Conservation (phyloP, 64 coral and sea anemone species). For the Pocillopora damicornis region DNA sequence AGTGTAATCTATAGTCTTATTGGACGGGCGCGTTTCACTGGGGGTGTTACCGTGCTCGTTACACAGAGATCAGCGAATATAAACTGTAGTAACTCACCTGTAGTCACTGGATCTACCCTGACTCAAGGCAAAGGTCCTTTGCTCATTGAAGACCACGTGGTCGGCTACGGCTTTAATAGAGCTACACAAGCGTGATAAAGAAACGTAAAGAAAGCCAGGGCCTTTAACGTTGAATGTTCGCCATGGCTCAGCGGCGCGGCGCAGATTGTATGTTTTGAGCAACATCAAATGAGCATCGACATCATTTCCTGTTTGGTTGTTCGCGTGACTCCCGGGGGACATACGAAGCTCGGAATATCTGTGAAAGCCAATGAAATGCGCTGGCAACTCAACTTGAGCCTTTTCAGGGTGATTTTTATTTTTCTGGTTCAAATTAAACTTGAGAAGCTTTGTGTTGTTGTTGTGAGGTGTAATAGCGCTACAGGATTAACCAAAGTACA, state of each 20-base stretch:
- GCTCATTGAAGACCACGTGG: constrained; percentile 26
- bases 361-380: constrained; percentile 42
- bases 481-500: constrained; percentile 10
- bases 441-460: not conserved
- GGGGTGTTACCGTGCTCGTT: constrained; percentile 15
- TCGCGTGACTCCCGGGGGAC: constrained; percentile 50
- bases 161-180: not conserved
- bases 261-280: constrained; percentile 17
- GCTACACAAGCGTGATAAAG: not conserved
- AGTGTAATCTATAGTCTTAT: not conserved
- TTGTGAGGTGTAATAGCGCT: constrained; percentile 3
- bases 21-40: not conserved
- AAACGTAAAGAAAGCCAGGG: not conserved
- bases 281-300: constrained; percentile 33
- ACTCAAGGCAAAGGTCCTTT: not conserved
- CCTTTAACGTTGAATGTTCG: not conserved
- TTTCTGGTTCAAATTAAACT: constrained; percentile 37
- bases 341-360: not conserved
- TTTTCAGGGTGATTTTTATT: constrained; percentile 2
- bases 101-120: not conserved
- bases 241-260: constrained; percentile 31
- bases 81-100: constrained; percentile 1
- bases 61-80: constrained; percentile 13
- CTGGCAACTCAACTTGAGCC: not conserved
- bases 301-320: constrained; percentile 45